phyloP scores from a whole-genome alignment of 1,140 invertebrate species.

The Trypoxylus dichotomus region DNA sequence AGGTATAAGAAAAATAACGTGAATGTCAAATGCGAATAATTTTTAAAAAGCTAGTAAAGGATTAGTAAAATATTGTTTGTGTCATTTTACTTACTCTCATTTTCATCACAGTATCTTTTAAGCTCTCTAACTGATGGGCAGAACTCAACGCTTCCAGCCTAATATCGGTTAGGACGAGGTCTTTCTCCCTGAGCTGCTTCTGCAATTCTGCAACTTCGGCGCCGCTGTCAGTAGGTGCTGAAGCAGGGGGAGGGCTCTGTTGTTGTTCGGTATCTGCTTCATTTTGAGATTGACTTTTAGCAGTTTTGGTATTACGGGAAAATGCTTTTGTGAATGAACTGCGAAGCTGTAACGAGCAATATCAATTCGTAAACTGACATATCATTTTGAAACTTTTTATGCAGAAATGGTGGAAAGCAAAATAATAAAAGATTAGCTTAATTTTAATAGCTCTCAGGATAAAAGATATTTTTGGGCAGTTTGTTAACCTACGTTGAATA shows the following conservation, averaged over 20 bases:
- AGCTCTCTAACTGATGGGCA: constrained; percentile 93
- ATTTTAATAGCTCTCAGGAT: too few species aligned
- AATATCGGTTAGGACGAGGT: constrained; percentile 94
- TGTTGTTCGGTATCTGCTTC: constrained; percentile 51
- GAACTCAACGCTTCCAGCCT: constrained; percentile 93
- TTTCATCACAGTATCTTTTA: constrained; percentile 94
- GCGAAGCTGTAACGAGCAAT: constrained; percentile 64
- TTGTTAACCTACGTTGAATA: too few species aligned
- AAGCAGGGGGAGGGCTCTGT: constrained; percentile 52
- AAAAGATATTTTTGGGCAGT: too few species aligned
- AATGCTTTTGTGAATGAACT: constrained; percentile 99
- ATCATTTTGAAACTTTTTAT: too few species aligned
- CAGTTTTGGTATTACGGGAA: constrained; percentile 74
- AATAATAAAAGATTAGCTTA: too few species aligned
- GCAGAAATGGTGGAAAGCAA: too few species aligned
- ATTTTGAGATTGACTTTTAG: constrained; percentile 62
- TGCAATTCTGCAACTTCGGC: constrained; percentile 81
- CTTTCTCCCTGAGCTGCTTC: constrained; percentile 92
- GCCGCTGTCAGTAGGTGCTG: constrained; percentile 51
- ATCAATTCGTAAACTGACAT: too few species aligned
- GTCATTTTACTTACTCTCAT: constrained; percentile 74
- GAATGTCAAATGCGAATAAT: not conserved
- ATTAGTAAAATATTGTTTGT: not conserved
- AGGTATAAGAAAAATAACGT: not conserved
- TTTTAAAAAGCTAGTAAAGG: not conserved